Conservation (phyloP, 1,140 invertebrate species). For the Lucilia cuprina region DNA sequence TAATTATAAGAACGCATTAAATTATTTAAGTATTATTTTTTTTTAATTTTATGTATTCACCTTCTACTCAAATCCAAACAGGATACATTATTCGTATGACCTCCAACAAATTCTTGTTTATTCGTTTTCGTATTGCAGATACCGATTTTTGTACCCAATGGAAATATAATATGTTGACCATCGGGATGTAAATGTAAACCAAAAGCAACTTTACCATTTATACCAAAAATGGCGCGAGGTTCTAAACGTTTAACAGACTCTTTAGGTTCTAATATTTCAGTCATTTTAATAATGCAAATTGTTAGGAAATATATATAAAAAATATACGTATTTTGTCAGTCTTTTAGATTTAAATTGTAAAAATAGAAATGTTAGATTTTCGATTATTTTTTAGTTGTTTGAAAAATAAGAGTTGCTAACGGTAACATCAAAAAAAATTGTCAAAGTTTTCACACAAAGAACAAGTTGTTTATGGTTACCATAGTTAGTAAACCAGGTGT, state of each 20-base stretch:
- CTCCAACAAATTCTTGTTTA: constrained; percentile 79
- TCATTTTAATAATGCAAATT: neutral
- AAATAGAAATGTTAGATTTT: neutral
- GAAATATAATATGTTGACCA: constrained; percentile 78
- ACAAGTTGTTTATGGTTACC: neutral
- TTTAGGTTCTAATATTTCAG: neutral
- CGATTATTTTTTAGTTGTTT: neutral
- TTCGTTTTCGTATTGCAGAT: constrained; percentile 77
- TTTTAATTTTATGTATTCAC: constrained; percentile 15
- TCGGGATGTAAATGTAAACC: constrained; percentile 82
- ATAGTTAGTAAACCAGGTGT: neutral
- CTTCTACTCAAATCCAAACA: constrained; percentile 76
- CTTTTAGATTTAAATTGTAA: neutral
- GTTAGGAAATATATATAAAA: neutral
- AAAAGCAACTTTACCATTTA: constrained; percentile 74
- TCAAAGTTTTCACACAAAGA: neutral
- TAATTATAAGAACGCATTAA: neutral
- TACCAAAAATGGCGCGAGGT: constrained; percentile 74
- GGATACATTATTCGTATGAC: constrained; percentile 85
- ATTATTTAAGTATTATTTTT: neutral
- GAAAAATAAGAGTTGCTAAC: neutral
- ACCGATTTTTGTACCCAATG: constrained; percentile 84
- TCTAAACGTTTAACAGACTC: constrained; percentile 57
- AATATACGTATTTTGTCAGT: neutral
- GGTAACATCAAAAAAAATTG: neutral